A percentile compares a stretch with the other conserved stretches of the same genome.
Conservation (phyloP, 2,797 vertebrate species). For the Antennarius maculatus region DNA sequence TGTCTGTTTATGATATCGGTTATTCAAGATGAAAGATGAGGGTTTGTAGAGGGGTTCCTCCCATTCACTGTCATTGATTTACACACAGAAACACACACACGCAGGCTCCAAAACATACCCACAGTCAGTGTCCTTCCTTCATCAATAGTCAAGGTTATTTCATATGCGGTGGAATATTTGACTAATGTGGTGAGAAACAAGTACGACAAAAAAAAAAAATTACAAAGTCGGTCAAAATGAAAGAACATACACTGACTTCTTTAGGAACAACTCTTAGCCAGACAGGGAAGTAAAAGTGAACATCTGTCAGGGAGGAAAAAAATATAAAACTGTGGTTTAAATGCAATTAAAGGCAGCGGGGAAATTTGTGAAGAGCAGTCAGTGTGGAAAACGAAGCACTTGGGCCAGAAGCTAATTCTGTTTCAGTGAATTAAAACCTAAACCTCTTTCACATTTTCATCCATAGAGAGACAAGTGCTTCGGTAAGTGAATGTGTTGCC, state of each 20-base stretch:
- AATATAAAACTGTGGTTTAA: slow-evolving; percentile 64
- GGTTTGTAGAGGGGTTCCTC: slow-evolving; percentile 79
- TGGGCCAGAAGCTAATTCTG: slow-evolving; percentile 56
- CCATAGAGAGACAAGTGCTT: slow-evolving; percentile 72
- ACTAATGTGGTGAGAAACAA: slow-evolving; percentile 55
- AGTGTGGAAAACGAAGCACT: slow-evolving; percentile 63
- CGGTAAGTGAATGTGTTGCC: slow-evolving; percentile 73
- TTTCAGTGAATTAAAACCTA: slow-evolving; percentile 71
- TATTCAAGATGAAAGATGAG: slow-evolving; percentile 85
- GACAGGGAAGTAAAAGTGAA: slow-evolving; percentile 44
- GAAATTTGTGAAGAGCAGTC: slow-evolving; percentile 57
- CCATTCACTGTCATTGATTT: slow-evolving; percentile 83
- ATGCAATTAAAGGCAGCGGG: slow-evolving; percentile 58
- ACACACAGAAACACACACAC: slow-evolving; percentile 60
- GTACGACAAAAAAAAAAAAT: slow-evolving; percentile 47
- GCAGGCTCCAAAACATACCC: slow-evolving; percentile 52
- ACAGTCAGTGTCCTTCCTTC: slow-evolving; percentile 75
- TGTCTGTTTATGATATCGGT: slow-evolving; percentile 81
- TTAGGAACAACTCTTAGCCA: slow-evolving; percentile 40
- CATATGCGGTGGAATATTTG: slow-evolving; percentile 67
- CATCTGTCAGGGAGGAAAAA: slow-evolving; percentile 48
- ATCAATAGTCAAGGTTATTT: slow-evolving; percentile 80
- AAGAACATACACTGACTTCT: slow-evolving; percentile 42
- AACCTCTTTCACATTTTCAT: slow-evolving; percentile 67
- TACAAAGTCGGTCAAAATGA: slow-evolving; percentile 31